A percentile compares a stretch with the other conserved stretches of the same genome.
phyloP scores from a whole-genome alignment of 2,888 invertebrate genomes.

The Melieria picta region DNA sequence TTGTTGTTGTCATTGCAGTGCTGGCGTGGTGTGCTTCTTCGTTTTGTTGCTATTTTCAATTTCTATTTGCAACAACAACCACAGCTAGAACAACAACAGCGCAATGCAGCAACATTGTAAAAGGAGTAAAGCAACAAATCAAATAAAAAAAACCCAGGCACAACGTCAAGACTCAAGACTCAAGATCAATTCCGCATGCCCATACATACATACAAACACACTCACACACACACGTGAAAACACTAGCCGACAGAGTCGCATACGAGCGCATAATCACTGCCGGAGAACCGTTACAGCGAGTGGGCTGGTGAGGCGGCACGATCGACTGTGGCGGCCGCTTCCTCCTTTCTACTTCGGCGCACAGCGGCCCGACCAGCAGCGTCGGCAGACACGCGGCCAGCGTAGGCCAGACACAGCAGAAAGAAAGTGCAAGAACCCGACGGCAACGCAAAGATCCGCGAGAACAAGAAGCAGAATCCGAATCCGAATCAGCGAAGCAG shows the following conservation, averaged over 20 bases:
- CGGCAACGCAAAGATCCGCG: slow-evolving; percentile 22
- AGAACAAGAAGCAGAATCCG: slow-evolving; percentile 13
- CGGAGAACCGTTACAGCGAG: slow-evolving; percentile 49
- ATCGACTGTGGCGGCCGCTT: slow-evolving; percentile 42
- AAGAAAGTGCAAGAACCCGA: slow-evolving; percentile 34
- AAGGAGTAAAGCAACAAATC: slow-evolving; percentile 20
- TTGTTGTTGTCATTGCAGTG: slow-evolving; percentile 27
- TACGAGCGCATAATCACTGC: slow-evolving; percentile 11
- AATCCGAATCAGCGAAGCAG: slow-evolving; percentile 36
- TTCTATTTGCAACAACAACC: slow-evolving; percentile 50
- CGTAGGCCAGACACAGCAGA: background rate
- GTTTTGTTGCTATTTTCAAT: slow-evolving; percentile 57
- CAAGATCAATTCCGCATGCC: slow-evolving; percentile 60
- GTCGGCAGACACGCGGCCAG: background rate
- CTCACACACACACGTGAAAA: slow-evolving; percentile 34
- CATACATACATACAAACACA: slow-evolving; percentile 46
- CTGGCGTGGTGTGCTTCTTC: slow-evolving; percentile 15
- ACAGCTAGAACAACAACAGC: slow-evolving; percentile 20
- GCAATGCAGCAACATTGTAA: slow-evolving; percentile 12
- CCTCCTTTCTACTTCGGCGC: background rate
- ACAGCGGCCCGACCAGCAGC: slow-evolving; percentile 6
- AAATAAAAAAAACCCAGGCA: slow-evolving; percentile 5
- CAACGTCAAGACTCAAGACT: slow-evolving; percentile 52
- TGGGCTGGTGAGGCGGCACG: slow-evolving; percentile 41
- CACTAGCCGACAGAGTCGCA: slow-evolving; percentile 20